Conservation (phyloP, 2,113 vertebrate genomes). For the Cyprinodon brontotheroides region DNA sequence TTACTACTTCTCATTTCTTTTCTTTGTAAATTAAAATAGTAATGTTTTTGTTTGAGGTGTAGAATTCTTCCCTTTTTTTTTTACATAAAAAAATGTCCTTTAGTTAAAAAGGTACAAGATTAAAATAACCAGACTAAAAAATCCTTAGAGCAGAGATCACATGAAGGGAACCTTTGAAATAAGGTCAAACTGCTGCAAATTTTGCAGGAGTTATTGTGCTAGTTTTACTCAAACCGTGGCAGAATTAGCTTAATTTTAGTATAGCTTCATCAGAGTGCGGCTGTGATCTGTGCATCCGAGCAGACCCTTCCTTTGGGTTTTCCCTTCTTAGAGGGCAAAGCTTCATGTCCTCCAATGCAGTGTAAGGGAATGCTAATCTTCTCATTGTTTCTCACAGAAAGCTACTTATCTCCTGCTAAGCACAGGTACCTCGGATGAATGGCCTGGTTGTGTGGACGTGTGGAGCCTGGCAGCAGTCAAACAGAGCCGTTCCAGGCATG, state of each 20-base stretch:
- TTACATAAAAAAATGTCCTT: too few relatives aligned
- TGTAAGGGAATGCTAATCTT: slow-evolving; percentile 85
- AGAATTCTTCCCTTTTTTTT: too few relatives aligned
- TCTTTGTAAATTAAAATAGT: too few relatives aligned
- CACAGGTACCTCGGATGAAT: slow-evolving; percentile 84
- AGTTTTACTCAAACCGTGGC: background rate
- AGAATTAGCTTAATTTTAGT: slow-evolving; percentile 13
- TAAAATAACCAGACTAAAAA: background rate
- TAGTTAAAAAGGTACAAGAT: background rate
- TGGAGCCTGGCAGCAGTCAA: slow-evolving; percentile 72
- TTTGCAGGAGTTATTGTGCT: background rate
- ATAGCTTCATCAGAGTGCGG: slow-evolving; percentile 47
- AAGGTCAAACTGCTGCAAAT: slow-evolving; percentile 10
- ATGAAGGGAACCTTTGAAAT: background rate
- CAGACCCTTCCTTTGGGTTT: slow-evolving; percentile 54
- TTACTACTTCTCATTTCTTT: too few relatives aligned
- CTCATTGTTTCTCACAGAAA: slow-evolving; percentile 84
- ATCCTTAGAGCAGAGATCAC: background rate
- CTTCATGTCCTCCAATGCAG: slow-evolving; percentile 71
- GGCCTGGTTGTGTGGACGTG: slow-evolving; percentile 83
- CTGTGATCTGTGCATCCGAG: slow-evolving; percentile 62
- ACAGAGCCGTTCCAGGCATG: slow-evolving; percentile 83
- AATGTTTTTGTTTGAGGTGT: background rate
- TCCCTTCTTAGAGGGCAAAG: slow-evolving; percentile 53
- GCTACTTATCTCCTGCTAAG: slow-evolving; percentile 86